These are phyloP conservation scores for Drosophila burlai DNA, from an alignment of 1,140 invertebrate species.

Conservation along the genomic window DNA sequence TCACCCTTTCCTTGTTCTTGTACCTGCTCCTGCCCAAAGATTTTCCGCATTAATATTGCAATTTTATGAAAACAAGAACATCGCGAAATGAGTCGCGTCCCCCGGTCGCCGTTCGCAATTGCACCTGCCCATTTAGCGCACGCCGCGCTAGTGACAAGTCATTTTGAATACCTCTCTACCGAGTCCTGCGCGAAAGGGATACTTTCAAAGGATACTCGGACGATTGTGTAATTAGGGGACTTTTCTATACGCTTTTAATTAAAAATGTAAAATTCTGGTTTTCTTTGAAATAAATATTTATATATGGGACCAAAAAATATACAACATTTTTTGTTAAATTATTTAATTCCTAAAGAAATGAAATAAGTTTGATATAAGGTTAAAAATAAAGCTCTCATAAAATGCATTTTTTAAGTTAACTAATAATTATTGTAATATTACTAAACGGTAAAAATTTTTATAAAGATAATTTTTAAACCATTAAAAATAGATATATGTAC, in stretches of 20 bases:
- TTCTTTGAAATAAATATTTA: too few species aligned
- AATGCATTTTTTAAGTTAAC: too few species aligned
- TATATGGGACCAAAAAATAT: too few species aligned
- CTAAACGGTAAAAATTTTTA: too few species aligned
- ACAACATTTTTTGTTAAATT: too few species aligned
- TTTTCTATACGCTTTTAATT: conserved; percentile 5
- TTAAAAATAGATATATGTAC: too few species aligned
- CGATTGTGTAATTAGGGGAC: background rate
- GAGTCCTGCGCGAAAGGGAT: conserved; percentile 15
- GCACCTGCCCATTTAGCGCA: conserved; percentile 67
- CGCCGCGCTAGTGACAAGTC: conserved; percentile 43
- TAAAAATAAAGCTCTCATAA: too few species aligned
- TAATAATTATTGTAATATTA: too few species aligned
- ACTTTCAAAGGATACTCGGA: conserved; percentile 14
- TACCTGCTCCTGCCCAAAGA: conserved; percentile 57
- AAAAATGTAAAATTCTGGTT: too few species aligned
- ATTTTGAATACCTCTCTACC: conserved; percentile 24
- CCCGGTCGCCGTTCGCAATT: conserved; percentile 24
- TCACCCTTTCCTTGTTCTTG: background rate
- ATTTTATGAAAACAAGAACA: conserved; percentile 61
- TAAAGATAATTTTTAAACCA: too few species aligned
- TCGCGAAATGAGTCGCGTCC: conserved; percentile 23
- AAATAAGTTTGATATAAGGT: too few species aligned
- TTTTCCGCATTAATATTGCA: conserved; percentile 68
- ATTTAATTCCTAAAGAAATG: too few species aligned